Evolutionary conservation across 2,797 vertebrate genomes (phyloP), one percentile per base, ranked within the genome.

Genomic region (Salmo trutta): DNA sequence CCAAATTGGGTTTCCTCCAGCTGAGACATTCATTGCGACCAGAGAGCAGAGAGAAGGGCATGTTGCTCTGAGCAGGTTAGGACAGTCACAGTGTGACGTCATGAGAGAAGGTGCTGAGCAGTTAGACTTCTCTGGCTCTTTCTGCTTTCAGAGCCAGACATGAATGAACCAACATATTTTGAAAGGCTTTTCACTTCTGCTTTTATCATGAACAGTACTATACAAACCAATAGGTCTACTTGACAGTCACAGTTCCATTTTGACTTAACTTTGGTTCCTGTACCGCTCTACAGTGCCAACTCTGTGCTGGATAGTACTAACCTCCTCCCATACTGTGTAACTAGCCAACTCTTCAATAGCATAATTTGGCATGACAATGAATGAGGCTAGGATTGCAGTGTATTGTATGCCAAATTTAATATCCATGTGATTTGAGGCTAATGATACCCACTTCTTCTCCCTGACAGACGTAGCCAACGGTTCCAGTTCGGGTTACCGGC

Each of bases 391-490:
- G 59, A 62, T 62, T n/a, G 8, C 6, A 62, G 7, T 12, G 21
- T 62, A 21, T 24, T 62, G 59, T 10, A 24, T 21, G 2, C 59
- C 6, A 62, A 24, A 21, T 62, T 8, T 1, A 21, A 62, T 62
- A 24, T 10, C 59, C 59, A 62, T 21, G n/a, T 0, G 59, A 62
- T 62, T 21, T 62, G 1, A 19, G 19, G 56, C 17, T 62, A 62
- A 62, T 12, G 59, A 24, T 62, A 5, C 16, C 69, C 69, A 72
- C 54, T 54, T 15, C n/a, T 4, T 21, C 21, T 24, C 47, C n/a
- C 51, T 27, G 86, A 73, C 86, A 99, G 97, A 99, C 88, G 93
- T 97, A 71, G 96, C 96, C 56, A 99, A 99, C 52, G 96, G 97
- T 85, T 94, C 94, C 82, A 93, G 92, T 90, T 96, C 97, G 4